phyloP scores from a whole-genome alignment of 2,888 invertebrate species.

The Schizotus pectinicornis region DNA sequence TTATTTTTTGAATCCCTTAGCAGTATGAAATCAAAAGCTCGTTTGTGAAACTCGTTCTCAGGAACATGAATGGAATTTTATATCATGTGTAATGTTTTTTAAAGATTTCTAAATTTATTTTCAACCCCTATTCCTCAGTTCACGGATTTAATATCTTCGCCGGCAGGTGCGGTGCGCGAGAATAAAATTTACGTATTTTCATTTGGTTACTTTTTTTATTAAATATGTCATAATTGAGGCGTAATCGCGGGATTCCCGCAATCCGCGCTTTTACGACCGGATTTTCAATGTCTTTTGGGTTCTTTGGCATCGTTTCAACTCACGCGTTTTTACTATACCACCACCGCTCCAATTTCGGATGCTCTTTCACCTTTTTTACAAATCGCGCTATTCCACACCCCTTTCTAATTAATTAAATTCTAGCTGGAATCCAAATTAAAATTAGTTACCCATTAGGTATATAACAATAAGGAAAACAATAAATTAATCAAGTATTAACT shows the following conservation, averaged over 20 bases:
- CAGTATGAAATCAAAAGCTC: slow-evolving; percentile 54
- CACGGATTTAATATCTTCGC: slow-evolving; percentile 11
- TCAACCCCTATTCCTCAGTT: slow-evolving; percentile 9
- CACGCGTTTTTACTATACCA: slow-evolving; percentile 7
- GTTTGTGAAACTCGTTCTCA: slow-evolving; percentile 46
- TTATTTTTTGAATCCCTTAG: slow-evolving; percentile 47
- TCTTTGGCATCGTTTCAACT: background rate
- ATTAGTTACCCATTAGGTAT: too few species aligned
- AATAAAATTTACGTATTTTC: slow-evolving; percentile 8
- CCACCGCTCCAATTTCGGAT: background rate
- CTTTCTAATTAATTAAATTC: too few species aligned
- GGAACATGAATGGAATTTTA: slow-evolving; percentile 47
- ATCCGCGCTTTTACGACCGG: too few species aligned
- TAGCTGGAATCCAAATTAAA: too few species aligned
- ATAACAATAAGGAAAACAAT: too few species aligned
- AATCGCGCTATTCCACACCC: too few species aligned
- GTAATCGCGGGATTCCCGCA: too few species aligned
- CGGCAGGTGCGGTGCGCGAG: slow-evolving; percentile 20
- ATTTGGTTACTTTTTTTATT: background rate
- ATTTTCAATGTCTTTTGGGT: too few species aligned
- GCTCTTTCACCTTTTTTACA: too few species aligned
- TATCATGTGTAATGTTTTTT: slow-evolving; percentile 42
- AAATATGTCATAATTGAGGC: too few species aligned
- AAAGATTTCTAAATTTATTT: slow-evolving; percentile 40
- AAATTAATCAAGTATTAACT: too few species aligned